These are phyloP conservation scores for Aspidiotus destructor DNA, from an alignment of 2,888 invertebrate species.

Conservation along the genomic window DNA sequence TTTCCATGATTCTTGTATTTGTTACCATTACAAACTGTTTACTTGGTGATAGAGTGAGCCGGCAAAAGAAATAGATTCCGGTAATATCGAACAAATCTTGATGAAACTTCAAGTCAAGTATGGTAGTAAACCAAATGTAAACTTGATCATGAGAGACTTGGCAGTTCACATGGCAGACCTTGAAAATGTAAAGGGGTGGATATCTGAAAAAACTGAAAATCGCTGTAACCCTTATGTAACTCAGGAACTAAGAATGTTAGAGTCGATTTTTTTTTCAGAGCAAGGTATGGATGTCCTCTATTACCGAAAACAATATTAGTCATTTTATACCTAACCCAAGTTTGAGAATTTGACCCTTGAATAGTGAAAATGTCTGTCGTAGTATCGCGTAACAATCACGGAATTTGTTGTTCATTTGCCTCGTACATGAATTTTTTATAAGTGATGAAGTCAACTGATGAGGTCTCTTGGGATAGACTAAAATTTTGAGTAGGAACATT, in stretches of 20 bases:
- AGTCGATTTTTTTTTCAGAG: background rate
- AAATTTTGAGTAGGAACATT: background rate
- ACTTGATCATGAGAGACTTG: no score
- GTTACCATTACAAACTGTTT: no score
- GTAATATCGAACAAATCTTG: no score
- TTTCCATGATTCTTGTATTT: no score
- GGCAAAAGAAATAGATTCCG: no score
- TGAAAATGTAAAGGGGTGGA: background rate
- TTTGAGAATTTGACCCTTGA: background rate
- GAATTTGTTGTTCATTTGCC: background rate
- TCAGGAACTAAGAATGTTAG: background rate
- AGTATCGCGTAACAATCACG: background rate
- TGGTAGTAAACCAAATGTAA: no score
- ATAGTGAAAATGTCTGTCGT: background rate
- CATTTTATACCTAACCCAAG: background rate
- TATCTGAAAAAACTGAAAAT: background rate
- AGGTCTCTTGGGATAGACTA: background rate
- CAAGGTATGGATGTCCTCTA: background rate
- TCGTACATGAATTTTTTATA: background rate
- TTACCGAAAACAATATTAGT: background rate
- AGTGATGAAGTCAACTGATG: background rate
- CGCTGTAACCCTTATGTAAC: background rate
- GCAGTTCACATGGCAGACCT: no score
- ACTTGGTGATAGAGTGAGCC: no score
- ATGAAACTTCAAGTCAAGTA: no score